Evolutionary conservation across 2,797 vertebrate species (phyloP).

Genomic region (Poeciliopsis presidionis): DNA sequence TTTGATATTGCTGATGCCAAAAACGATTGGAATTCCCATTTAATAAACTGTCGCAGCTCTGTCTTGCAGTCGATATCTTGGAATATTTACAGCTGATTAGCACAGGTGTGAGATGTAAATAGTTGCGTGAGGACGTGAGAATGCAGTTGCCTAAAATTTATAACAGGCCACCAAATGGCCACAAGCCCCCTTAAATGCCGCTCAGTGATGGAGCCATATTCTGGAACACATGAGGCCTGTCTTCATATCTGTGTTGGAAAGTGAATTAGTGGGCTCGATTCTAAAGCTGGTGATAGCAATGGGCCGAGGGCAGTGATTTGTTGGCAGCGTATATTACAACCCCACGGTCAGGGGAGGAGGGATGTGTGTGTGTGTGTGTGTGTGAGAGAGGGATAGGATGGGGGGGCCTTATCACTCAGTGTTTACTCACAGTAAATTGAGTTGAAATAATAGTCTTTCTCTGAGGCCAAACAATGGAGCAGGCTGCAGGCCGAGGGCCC

Average conservation of each 20-base stretch:
- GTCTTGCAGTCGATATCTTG: slow-evolving; percentile 34
- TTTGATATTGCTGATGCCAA: slow-evolving; percentile 54
- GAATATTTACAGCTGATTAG: slow-evolving; percentile 58
- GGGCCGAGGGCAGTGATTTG: slow-evolving; percentile 79
- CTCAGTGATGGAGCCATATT: slow-evolving; percentile 77
- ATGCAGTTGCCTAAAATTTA: slow-evolving; percentile 68
- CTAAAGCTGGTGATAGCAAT: slow-evolving; percentile 75
- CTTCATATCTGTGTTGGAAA: slow-evolving; percentile 82
- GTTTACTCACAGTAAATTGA: slow-evolving; percentile 87
- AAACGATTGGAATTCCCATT: slow-evolving; percentile 52
- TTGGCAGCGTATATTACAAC: slow-evolving; percentile 79
- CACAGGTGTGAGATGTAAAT: slow-evolving; percentile 54
- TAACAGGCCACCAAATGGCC: slow-evolving; percentile 68
- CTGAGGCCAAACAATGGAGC: slow-evolving; percentile 80
- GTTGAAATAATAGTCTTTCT: slow-evolving; percentile 88
- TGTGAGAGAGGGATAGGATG: slow-evolving; percentile 65
- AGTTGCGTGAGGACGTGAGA: slow-evolving; percentile 48
- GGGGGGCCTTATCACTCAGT: slow-evolving; percentile 82
- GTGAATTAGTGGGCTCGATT: slow-evolving; percentile 79
- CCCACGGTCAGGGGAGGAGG: slow-evolving; percentile 71
- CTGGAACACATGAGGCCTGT: slow-evolving; percentile 87
- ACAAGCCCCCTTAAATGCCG: slow-evolving; percentile 73
- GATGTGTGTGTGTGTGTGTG: slow-evolving; percentile 43
- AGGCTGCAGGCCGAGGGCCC: slow-evolving; percentile 75
- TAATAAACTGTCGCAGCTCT: slow-evolving; percentile 49